phyloP scores from a whole-genome alignment of 2,888 invertebrate genomes.

The Oscheius myriophilus region DNA sequence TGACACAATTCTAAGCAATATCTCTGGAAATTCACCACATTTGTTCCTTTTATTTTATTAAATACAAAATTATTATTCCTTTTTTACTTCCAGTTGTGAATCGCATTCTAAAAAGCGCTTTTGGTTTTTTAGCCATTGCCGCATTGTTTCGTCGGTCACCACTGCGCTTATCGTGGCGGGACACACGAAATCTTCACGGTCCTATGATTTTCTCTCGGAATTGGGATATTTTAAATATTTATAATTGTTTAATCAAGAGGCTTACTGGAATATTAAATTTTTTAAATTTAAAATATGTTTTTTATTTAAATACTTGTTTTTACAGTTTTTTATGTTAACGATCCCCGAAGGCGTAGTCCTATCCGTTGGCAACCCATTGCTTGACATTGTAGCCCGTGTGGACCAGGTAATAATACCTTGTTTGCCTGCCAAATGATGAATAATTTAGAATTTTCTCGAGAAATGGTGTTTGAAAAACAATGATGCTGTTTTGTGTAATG shows the following conservation, averaged over 20 bases:
- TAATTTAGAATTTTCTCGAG: constrained; percentile 78
- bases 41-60: too few relatives aligned
- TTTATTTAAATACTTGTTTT: too few relatives aligned
- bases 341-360: constrained; percentile 76
- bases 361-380: constrained; percentile 92
- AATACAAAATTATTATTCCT: too few relatives aligned
- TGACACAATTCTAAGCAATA: too few relatives aligned
- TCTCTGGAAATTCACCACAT: too few relatives aligned
- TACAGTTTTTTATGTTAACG: background rate
- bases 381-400: constrained; percentile 83
- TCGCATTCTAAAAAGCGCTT: too few relatives aligned
- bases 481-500: constrained; percentile 90
- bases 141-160: too few relatives aligned
- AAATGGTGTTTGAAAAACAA: constrained; percentile 88
- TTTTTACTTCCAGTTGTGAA: too few relatives aligned
- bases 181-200: constrained; percentile 1
- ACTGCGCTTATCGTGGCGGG: background rate
- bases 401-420: background rate
- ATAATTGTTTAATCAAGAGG: too few relatives aligned
- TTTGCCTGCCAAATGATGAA: background rate
- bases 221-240: too few relatives aligned
- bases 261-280: too few relatives aligned
- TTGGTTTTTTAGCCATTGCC: too few relatives aligned
- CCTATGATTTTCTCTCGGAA: background rate
- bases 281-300: background rate